Evolutionary conservation across 2,113 vertebrate species (phyloP), one percentile per base, ranked within the genome.

Genomic region (Acanthisitta chloris): DNA sequence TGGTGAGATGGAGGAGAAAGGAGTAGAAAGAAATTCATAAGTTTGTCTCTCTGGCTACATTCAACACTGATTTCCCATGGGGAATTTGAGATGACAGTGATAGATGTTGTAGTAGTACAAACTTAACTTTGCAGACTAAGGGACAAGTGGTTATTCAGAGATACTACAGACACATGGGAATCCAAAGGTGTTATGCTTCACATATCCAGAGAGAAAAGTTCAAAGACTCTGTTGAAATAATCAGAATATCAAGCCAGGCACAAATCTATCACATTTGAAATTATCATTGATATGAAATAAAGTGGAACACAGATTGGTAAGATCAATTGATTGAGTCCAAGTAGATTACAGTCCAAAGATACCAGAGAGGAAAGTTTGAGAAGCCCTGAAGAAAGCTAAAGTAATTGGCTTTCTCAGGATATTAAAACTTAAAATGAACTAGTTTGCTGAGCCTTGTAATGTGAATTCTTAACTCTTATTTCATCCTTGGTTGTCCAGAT

Each of bases 141-240:
- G 64, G 40, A 7, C 20, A 36, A 49, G 36, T 88, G 36, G n/a
- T 66, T 70, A 43, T 51, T 55, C 24, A 36, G 86, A 73, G 26
- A 6, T n/a, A 17, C 1, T 15, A 8, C 4, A 33, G 88, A 43
- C 20, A 55, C 33, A 12, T 0, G 3, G n/a, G n/a, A 34, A 36
- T 65, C 69, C 20, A 5, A 7, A 23, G n/a, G 34, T 65, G 49
- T 52, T 58, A 16, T 2, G 31, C 4, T 14, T 49, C 10, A 36
- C 40, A 8, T 42, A 9, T 6, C 26, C 43, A 64, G 43, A 72
- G 51, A 59, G 31, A 19, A 9, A 42, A 72, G 28, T 64, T 90
- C 51, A 82, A 18, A 38, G 25, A 62, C 3, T 17, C 46, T 85
- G 4, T 31, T 82, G 76, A 52, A 83, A 61, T 69, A 54, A 69